Evolutionary conservation across 2,888 invertebrate genomes (phyloP), one percentile per base, ranked within the genome.

Genomic region (Leucozona laternaria): DNA sequence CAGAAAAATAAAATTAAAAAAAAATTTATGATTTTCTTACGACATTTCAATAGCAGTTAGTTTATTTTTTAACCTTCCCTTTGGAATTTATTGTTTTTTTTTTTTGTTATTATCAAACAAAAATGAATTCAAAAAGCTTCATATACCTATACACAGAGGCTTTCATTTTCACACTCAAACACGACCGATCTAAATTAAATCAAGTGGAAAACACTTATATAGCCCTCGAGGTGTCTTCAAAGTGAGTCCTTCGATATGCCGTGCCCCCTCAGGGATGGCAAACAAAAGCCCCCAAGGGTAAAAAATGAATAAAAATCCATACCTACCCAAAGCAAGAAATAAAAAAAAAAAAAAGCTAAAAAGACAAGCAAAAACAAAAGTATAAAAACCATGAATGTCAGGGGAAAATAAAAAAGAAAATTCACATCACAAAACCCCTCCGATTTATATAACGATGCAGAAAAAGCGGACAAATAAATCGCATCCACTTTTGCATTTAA

Each of bases 131-230:
- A 17, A 62, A 45, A 43, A 55, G 37, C n/a, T 7, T n/a, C n/a
- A n/a, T 43, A 4, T 34, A 3, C 11, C 2, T 34, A 28, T 7
- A 37, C 17, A 28, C 20, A 50, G 43, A 34, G 48, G 25, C 43
- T 64, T 37, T 71, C 28, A 53, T 66, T 71, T 25, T 22, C 37
- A 22, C 48, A 40, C 64, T 11, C 43, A 68, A 71, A 70, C 66
- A 66, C 62, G 10, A 71, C 76, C 76, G 45, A 60, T 71, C 58
- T 72, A 71, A 71, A 79, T 79, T 79, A 79, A 84, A 84, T 79
- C 79, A 79, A 84, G 76, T 70, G 79, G 71, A 84, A 79, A 84
- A 79, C 84, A 84, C 76, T 84, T 84, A 79, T 31, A 79, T 71
- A 57, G 75, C 58, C 70, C 71, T 53, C 43, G 34, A 71, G 76